Evolutionary conservation across 2,113 vertebrate genomes (phyloP), one percentile per base, ranked within the genome.

Genomic region (Suncus etruscus): DNA sequence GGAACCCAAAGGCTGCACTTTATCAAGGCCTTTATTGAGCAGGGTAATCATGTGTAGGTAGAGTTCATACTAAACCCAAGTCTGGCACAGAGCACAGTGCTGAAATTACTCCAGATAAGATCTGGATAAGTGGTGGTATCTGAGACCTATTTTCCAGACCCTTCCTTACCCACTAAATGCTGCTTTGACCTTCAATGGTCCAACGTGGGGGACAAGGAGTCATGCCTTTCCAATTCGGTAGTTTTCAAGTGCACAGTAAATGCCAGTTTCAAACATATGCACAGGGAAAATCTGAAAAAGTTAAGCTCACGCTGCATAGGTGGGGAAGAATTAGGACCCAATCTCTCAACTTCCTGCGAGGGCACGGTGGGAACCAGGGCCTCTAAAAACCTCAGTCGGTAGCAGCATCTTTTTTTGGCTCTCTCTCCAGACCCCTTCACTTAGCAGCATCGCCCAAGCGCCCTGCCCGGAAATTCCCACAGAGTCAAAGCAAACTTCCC

Each of bases 381-480:
- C 68, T 86, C 77, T 61, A 70, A 24, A 79, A 92, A 86, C 66
- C 25, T 63, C 45, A 25, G 86, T 76, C 87, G 27, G 72, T 63
- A 27, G 73, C 91, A 61, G 89, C 89, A 75, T 77, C 88, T 73
- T 65, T 63, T n/a, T 27, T 77, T 0, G 47, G 63, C 66, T 11
- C 83, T 68, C 77, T 72, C 54, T 29, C 27, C 27, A 83, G 80
- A 89, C 66, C 93, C 88, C 70, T 68, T 61, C 14, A 11, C 90
- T 81, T 16, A 54, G 54, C 54, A 14, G 12, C 54, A 14, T 12
- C 89, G 83, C 1, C 81, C 79, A 77, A 83, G 80, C 79, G 63
- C 90, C 88, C 90, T 47, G 95, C 91, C 96, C 96, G 95, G 95
- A 96, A 96, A 96, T 95, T 95, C 96, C 94, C 96, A 95, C 93